Conservation (phyloP, 2,797 vertebrate species). For the Lacerta agilis region DNA sequence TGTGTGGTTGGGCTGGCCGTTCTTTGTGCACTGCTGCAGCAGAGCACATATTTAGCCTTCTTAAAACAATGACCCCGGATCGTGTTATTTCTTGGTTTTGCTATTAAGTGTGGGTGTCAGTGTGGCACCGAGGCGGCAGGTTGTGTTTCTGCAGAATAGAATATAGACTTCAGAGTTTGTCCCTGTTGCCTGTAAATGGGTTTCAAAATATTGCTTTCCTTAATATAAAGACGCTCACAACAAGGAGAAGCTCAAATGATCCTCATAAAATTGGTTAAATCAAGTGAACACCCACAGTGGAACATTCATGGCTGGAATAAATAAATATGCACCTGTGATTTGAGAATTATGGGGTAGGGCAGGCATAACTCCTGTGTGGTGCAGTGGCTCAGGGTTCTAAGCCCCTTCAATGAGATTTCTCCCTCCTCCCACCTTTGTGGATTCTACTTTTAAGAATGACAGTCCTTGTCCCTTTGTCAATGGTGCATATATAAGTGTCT, state of each 20-base stretch:
- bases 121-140: not conserved
- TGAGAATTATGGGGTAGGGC: not conserved
- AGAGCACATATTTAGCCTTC: not conserved
- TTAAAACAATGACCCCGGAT: not conserved
- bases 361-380: not conserved
- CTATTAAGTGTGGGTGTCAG: not conserved
- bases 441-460: no score
- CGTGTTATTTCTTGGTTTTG: not conserved
- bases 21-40: no score
- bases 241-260: not conserved
- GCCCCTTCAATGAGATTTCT: no score
- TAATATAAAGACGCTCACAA: not conserved
- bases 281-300: not conserved
- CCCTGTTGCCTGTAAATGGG: not conserved
- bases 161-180: not conserved
- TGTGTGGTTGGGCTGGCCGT: no score
- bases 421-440: no score
- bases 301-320: no score
- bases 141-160: not conserved
- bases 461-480: no score
- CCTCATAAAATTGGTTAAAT: not conserved
- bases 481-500: no score
- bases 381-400: no score
- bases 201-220: not conserved
- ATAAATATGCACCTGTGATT: not conserved